Base-by-base conservation (phyloP, 2,888 invertebrate genomes). In the Merodon equestris region DNA sequence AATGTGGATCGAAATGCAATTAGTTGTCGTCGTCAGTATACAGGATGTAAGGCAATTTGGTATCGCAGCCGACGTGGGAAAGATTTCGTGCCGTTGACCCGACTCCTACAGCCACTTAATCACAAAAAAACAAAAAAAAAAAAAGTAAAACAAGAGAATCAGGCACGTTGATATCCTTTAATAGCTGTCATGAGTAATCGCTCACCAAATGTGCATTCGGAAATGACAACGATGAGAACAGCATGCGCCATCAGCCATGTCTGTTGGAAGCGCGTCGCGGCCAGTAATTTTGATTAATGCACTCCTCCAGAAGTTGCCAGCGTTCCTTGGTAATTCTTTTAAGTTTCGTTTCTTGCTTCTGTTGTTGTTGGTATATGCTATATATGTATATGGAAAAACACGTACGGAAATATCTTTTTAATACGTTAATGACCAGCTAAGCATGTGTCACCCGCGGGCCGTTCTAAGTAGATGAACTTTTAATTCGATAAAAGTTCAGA, bases 211-310 rank as follows among this genome's bases (percentile, higher is more conserved):
- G 77, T 73, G 61, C 77, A 72, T 77, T 27, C 72, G 72, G 73
- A 72, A 73, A 71, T 76, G 66, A 71, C 60, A 64, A 50, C 60
- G 17, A 51, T 5, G 51, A 7, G 17, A 42, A 57, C 42, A 50
- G 27, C 19, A 5, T 34, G 9, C 2, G 66, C 45, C 76, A 56
- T 50, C 50, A n/a, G n/a, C 60, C 71, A 66, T 66, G 45, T 42
- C 61, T 34, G 57, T 38, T 40, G 50, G 38, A 38, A 40, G 53
- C 53, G 18, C 60, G 34, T 36, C 36, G 36, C 54, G 34, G 38
- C n/a, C 64, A 71, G 61, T 77, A 76, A 76, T 72, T 77, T 73
- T 77, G 77, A 77, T 77, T 77, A 77, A 77, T 77, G 77, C 47
- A n/a, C 61, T 61, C 61, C 14, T 77, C 61, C 72, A 53, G 60